A percentile compares a stretch with the other conserved stretches of the same genome.
Evolutionary conservation across 2,113 vertebrate species (phyloP).

Genomic region (Dromiciops gliroides): DNA sequence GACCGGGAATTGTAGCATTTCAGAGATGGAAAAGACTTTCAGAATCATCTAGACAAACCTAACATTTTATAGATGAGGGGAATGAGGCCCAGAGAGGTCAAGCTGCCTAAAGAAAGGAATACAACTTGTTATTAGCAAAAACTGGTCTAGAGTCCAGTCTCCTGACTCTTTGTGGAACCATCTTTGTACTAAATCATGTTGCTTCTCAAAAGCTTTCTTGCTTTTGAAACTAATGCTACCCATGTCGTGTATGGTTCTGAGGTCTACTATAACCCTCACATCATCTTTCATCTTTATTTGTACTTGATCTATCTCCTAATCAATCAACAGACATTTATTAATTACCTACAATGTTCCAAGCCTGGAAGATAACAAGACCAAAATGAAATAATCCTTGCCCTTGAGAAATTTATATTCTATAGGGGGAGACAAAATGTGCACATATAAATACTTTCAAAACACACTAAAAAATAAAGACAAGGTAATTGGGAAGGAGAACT

Average conservation of each 20-base stretch:
- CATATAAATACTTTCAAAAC: not conserved
- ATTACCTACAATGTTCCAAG: not conserved
- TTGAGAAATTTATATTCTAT: not conserved
- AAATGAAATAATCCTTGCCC: not conserved
- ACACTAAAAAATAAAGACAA: not conserved
- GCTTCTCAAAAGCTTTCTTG: not conserved
- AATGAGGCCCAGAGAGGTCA: not conserved
- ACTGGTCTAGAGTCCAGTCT: not conserved
- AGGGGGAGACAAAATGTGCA: not conserved
- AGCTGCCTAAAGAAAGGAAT: not conserved
- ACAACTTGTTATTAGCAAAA: not conserved
- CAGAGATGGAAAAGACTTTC: not conserved
- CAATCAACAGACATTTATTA: not conserved
- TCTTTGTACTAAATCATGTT: not conserved
- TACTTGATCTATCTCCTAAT: not conserved
- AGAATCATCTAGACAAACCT: not conserved
- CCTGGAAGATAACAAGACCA: not conserved
- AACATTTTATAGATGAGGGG: not conserved
- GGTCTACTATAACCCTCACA: not conserved
- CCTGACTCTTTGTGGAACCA: not conserved
- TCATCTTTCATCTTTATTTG: not conserved
- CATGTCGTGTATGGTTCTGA: not conserved
- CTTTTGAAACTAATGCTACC: not conserved
- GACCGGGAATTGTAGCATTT: not conserved
- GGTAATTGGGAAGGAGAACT: not conserved